These are phyloP conservation scores for Hydriomena furcata DNA, from an alignment of 2,888 invertebrate species.

Conservation along the genomic window DNA sequence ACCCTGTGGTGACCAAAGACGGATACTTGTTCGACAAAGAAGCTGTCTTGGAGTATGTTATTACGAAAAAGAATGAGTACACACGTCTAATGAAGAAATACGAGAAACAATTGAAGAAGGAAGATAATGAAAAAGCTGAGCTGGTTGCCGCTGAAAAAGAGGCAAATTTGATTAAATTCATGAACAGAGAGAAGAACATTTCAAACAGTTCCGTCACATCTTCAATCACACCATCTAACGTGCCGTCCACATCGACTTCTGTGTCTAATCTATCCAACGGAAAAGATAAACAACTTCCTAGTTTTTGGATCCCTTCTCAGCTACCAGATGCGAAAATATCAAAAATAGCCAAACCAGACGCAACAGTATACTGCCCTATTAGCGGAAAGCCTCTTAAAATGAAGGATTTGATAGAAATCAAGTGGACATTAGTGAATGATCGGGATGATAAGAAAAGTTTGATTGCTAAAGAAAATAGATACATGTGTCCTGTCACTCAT, in stretches of 20 bases:
- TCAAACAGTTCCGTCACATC: constrained; percentile 67
- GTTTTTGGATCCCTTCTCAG: constrained; percentile 98
- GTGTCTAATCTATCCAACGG: constrained; percentile 92
- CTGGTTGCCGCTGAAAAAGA: constrained; percentile 89
- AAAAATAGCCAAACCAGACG: constrained; percentile 76
- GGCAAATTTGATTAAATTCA: constrained; percentile 89
- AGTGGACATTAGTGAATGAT: constrained; percentile 95
- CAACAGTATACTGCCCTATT: constrained; percentile 71
- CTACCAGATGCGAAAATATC: constrained; percentile 92
- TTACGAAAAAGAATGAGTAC: constrained; percentile 96
- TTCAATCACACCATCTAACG: constrained; percentile 23
- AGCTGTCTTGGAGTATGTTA: constrained; percentile 96
- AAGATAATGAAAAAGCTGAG: constrained; percentile 88
- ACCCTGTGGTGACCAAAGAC: constrained; percentile 92
- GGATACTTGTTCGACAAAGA: constrained; percentile 98
- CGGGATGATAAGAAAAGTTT: constrained; percentile 93
- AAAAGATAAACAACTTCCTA: constrained; percentile 92
- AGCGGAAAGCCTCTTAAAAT: constrained; percentile 90
- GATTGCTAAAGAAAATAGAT: constrained; percentile 95
- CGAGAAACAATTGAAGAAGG: constrained; percentile 92
- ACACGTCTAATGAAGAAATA: constrained; percentile 95
- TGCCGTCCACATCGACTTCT: constrained; percentile 64
- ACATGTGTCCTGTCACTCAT: constrained; percentile 98
- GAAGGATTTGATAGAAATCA: constrained; percentile 96
- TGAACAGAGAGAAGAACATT: constrained; percentile 92